Evolutionary conservation across 2,797 vertebrate species (phyloP), one percentile per base, ranked within the genome.

Genomic region (Etheostoma nigrum): DNA sequence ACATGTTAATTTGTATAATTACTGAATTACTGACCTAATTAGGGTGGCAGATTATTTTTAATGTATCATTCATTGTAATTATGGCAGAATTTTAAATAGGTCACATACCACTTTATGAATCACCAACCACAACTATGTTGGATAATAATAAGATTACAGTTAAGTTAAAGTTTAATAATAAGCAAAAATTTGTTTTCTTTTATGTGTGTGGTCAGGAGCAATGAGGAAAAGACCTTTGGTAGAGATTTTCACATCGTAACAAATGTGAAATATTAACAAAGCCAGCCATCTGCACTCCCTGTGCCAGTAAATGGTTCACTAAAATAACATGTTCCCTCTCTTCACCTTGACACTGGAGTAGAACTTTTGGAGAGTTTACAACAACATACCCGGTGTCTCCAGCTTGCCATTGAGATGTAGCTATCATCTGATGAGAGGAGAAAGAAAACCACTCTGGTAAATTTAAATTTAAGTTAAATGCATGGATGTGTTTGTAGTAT

Each of bases 331-430:
- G 42, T 72, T 83, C 86, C 40, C 55, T 89, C 36, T 79, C 3
- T 71, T 84, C 65, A 48, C 44, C 65, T 74, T 51, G 30, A 12
- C 40, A 36, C 74, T 72, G 80, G 84, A 27, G 72, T 81, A 99
- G 98, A 96, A 97, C 92, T 99, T 99, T 85, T 99, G 98, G 98
- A 96, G 97, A 87, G 97, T 99, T 78, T 99, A 98, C 93, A 99
- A 99, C 94, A 99, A 98, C 88, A 98, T 98, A 88, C 97, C 97
- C 54, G 82, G 95, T 0, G 97, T 99, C 86, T 95, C 96, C 76
- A 92, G 87, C 81, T 91, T 99, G 91, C 96, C 97, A 52, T 86
- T 98, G 91, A 95, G 97, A 91, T 97, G 96, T 40, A 97, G 97
- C 88, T 99, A 98, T 88, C 98, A 98, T 84, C 93, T 99, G 93